Conservation (phyloP, 2,888 invertebrate species). For the Diaphora mendica region DNA sequence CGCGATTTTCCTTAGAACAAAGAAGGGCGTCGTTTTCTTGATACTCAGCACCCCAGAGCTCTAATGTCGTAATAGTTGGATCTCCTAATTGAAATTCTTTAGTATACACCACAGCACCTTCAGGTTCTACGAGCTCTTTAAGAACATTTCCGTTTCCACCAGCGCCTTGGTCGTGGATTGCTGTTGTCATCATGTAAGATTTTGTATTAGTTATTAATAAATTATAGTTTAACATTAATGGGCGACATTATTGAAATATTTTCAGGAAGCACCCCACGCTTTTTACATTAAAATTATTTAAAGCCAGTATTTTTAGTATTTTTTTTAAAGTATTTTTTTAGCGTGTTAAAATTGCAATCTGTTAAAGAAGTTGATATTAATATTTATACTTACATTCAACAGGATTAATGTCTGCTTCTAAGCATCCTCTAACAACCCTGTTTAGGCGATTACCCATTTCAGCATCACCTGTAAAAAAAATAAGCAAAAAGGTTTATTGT, state of each 20-base stretch:
- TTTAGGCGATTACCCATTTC: slow-evolving; percentile 99
- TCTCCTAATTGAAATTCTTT: slow-evolving; percentile 96
- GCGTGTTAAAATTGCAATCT: not conserved
- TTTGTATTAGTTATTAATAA: not conserved
- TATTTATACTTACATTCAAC: slow-evolving; percentile 86
- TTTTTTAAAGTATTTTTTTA: too few relatives aligned
- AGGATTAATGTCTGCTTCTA: slow-evolving; percentile 94
- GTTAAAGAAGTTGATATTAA: not conserved
- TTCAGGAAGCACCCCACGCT: too few relatives aligned
- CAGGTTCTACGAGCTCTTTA: slow-evolving; percentile 98
- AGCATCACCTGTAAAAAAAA: slow-evolving; percentile 89
- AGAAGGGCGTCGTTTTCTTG: slow-evolving; percentile 98
- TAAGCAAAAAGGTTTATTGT: not conserved
- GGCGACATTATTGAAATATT: too few relatives aligned
- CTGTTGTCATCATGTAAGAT: slow-evolving; percentile 73
- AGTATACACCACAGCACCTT: slow-evolving; percentile 96
- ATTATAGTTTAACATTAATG: too few relatives aligned
- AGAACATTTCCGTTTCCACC: slow-evolving; percentile 99
- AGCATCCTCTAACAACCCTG: slow-evolving; percentile 95
- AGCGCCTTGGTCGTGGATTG: slow-evolving; percentile 99
- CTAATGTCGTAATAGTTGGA: slow-evolving; percentile 96
- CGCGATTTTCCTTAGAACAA: slow-evolving; percentile 89
- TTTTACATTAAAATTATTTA: too few relatives aligned
- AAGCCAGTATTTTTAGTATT: too few relatives aligned
- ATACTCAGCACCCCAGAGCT: slow-evolving; percentile 99